These are phyloP conservation scores for Chiloscyllium punctatum DNA, from an alignment of 2,797 vertebrate genomes.

Conservation along the genomic window DNA sequence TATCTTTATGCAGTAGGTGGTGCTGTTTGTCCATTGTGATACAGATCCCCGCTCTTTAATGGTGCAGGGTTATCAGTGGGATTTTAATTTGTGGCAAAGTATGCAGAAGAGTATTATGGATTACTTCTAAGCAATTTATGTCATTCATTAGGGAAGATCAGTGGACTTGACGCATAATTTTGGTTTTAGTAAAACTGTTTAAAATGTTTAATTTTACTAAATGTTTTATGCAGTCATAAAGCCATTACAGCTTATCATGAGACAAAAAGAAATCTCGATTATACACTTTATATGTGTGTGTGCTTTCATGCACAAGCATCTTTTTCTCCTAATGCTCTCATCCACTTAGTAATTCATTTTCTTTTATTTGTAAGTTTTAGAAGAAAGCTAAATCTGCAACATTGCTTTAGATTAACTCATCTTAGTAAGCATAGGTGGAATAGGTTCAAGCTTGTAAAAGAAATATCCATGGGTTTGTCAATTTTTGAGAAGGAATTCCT, in stretches of 20 bases:
- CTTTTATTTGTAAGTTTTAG: no score
- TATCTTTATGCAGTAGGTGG: conserved; percentile 25
- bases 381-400: no score
- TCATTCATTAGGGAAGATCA: not conserved
- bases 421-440: not conserved
- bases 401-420: no score
- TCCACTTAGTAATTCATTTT: no score
- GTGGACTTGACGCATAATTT: not conserved
- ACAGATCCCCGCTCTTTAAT: not conserved
- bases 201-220: not conserved
- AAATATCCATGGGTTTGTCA: not conserved
- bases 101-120: not conserved
- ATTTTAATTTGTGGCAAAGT: not conserved
- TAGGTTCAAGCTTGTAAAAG: not conserved
- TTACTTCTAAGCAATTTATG: not conserved
- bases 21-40: not conserved
- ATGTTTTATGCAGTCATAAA: not conserved
- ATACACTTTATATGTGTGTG: no score
- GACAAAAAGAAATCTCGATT: not conserved
- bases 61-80: not conserved
- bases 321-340: no score
- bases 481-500: no score
- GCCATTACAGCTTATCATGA: not conserved
- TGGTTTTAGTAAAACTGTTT: not conserved
- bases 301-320: no score